phyloP scores from a whole-genome alignment of 2,797 vertebrate genomes.

The Cossypha caffra region DNA sequence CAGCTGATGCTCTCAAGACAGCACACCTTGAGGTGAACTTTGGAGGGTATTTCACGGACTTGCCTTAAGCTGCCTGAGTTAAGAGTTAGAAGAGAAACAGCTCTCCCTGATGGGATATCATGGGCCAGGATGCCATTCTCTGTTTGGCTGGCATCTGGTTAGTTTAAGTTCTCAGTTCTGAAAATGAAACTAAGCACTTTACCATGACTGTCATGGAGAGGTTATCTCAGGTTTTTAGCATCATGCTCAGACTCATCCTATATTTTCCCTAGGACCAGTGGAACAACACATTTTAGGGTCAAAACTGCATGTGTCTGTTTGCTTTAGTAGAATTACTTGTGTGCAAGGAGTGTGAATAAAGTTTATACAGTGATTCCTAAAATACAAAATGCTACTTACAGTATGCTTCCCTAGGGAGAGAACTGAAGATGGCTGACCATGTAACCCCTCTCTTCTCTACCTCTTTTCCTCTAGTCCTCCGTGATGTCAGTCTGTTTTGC shows the following conservation, averaged over 20 bases:
- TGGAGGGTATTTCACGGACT: neutral
- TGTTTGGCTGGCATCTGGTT: neutral
- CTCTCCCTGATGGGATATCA: neutral
- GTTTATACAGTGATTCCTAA: neutral
- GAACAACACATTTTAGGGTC: neutral
- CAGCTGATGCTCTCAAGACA: neutral
- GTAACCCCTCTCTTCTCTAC: neutral
- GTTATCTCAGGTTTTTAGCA: neutral
- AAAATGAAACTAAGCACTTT: neutral
- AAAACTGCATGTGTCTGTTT: neutral
- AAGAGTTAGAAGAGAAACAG: neutral
- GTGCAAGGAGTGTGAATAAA: neutral
- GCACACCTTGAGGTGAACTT: neutral
- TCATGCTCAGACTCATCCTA: neutral
- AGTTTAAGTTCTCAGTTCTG: neutral
- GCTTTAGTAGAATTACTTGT: neutral
- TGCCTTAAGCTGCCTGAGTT: neutral
- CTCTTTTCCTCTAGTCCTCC: conserved; percentile 83
- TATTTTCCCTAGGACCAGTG: neutral
- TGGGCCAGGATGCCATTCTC: neutral
- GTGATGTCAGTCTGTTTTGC: conserved; percentile 98
- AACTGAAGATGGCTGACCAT: neutral
- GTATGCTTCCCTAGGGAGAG: neutral
- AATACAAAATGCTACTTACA: neutral
- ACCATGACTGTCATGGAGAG: neutral